Evolutionary conservation across 1,140 invertebrate genomes (phyloP).

Genomic region (Achatina immaculata): DNA sequence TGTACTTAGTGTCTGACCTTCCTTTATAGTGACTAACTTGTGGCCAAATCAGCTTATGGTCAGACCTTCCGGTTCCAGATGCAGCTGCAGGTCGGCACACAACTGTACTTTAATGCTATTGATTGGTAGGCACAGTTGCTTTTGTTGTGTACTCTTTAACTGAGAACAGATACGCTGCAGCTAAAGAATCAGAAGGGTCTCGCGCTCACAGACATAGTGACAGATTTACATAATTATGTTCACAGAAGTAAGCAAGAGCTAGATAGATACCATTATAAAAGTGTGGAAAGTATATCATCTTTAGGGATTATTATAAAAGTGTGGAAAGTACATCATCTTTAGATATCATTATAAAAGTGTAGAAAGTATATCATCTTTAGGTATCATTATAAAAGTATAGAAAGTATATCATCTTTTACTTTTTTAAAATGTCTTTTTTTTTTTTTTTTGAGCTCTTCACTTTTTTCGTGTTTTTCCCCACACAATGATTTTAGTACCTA

Average conservation of each 20-base stretch:
- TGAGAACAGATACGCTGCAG: constrained; percentile 80
- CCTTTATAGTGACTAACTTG: too few species aligned
- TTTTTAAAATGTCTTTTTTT: too few species aligned
- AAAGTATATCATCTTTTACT: background rate
- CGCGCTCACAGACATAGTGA: constrained; percentile 89
- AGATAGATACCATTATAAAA: background rate
- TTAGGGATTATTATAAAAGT: background rate
- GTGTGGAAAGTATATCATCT: background rate
- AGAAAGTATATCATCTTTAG: background rate
- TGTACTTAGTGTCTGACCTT: too few species aligned
- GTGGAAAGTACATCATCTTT: background rate
- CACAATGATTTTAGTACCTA: too few species aligned
- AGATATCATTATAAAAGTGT: background rate
- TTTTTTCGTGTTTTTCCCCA: too few species aligned
- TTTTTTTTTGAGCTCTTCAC: too few species aligned
- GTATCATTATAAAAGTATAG: background rate
- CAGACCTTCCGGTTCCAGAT: too few species aligned
- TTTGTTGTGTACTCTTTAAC: too few species aligned
- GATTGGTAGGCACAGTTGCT: too few species aligned
- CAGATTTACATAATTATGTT: constrained; percentile 87
- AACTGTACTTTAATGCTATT: too few species aligned
- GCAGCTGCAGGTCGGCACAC: too few species aligned
- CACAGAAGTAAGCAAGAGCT: constrained; percentile 82
- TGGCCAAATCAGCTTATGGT: too few species aligned
- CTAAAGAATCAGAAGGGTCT: constrained; percentile 89